These are phyloP conservation scores for Phalacrocorax carbo DNA, from an alignment of 2,113 vertebrate genomes.

Conservation along the genomic window DNA sequence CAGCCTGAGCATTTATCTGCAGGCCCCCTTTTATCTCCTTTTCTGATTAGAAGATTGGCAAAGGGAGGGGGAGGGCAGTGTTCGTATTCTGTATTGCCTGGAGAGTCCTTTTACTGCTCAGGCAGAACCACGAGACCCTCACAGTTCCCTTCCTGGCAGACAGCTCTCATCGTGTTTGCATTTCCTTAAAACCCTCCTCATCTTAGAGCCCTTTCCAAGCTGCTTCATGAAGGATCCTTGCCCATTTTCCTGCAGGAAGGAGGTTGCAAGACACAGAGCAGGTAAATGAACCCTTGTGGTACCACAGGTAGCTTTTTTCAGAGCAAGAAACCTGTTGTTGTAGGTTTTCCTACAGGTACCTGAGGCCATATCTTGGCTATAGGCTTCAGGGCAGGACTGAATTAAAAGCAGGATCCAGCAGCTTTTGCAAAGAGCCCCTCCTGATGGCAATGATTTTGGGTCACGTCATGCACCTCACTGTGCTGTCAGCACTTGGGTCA, in stretches of 20 bases:
- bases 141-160: neutral
- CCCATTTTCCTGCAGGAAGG: neutral
- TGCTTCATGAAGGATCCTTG: neutral
- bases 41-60: neutral
- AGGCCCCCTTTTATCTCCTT: neutral
- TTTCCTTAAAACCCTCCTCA: neutral
- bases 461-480: fast-evolving
- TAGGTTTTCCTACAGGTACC: neutral
- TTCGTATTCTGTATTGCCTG: neutral
- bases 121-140: neutral
- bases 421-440: neutral
- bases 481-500: neutral
- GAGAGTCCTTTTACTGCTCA: neutral
- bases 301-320: neutral
- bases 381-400: neutral
- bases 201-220: neutral
- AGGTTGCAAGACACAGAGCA: neutral
- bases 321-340: neutral
- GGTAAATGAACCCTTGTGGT: fast-evolving
- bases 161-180: neutral
- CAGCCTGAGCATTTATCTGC: neutral
- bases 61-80: neutral
- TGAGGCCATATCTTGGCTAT: neutral
- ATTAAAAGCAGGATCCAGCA: neutral
- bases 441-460: neutral